Base-by-base conservation (phyloP, 2,797 vertebrate genomes). In the Calcarius lapponicus region DNA sequence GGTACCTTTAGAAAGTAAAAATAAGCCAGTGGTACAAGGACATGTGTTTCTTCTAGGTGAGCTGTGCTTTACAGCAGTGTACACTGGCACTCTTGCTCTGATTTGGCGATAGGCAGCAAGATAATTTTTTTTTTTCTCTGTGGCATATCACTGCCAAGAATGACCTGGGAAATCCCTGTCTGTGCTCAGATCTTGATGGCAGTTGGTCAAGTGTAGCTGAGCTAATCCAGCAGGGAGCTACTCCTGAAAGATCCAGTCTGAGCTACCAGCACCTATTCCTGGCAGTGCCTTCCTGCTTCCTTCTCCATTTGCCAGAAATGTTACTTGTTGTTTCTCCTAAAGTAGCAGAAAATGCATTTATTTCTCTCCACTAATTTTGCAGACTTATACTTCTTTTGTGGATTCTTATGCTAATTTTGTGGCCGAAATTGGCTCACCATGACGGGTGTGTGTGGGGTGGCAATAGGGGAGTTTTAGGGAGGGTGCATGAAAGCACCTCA, bases 361-460 rank as follows among this genome's bases (percentile, higher is more conserved):
- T 47, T 93, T 89, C 18, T 70, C 8, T 62, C 51, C 14, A 25
- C 13, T 51, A 10, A 45, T 53, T 58, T 58, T 66, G 60, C n/a
- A 58, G 24, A 36, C 13, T 29, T 51, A 38, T 13, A 29, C 4
- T 58, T 58, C 45, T 45, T 45, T 45, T 45, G 16, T n/a, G 14
- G 28, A 29, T 13, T 48, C 8, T 67, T 75, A 45, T 71, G 62
- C 12, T 79, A 45, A 66, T 54, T 88, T 54, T 86, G 40, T 56
- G 65, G 28, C 10, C 3, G 20, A 8, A 80, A 32, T 7, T 72
- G 12, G 3, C 17, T 80, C 70, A 9, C 18, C 3, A 4, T n/a
- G 28, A 31, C 26, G 16, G 4, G 3, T 0, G 0, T 42, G 11
- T 11, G 7, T 4, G 8, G 2, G 11, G 2, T 28, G 4, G 7